Conservation (phyloP, 2,113 vertebrate genomes). For the Nymphicus hollandicus region DNA sequence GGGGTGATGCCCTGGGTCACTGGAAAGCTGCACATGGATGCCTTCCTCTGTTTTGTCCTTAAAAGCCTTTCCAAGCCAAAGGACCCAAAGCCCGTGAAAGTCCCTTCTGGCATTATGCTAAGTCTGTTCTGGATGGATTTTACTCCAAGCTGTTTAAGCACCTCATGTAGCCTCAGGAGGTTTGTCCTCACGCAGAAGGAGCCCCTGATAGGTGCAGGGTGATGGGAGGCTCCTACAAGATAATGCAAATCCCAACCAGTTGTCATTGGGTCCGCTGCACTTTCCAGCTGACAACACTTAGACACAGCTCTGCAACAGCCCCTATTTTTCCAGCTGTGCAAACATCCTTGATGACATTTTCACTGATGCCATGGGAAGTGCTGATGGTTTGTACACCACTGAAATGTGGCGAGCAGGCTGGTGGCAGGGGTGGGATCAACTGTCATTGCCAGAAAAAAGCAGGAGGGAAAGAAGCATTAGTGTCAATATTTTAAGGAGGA, state of each 20-base stretch:
- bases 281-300: not conserved
- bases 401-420: not conserved
- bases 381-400: not conserved
- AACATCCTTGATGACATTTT: not conserved
- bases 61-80: not conserved
- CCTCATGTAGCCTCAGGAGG: not conserved
- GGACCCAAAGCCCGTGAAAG: rapidly evolving
- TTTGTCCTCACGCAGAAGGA: not conserved
- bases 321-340: slow-evolving; percentile 33
- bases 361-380: not conserved
- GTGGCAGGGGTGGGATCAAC: not conserved
- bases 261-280: not conserved
- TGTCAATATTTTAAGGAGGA: not conserved
- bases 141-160: not conserved
- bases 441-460: not conserved
- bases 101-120: not conserved
- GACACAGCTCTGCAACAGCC: not conserved
- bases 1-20: not conserved
- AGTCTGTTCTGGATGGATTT: not conserved
- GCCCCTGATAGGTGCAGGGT: not conserved
- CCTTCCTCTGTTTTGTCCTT: not conserved
- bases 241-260: not conserved
- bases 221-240: not conserved
- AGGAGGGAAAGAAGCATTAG: not conserved
- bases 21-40: not conserved